Evolutionary conservation across 2,797 vertebrate genomes (phyloP), one percentile per base, ranked within the genome.

Genomic region (Oreochromis mossambicus): DNA sequence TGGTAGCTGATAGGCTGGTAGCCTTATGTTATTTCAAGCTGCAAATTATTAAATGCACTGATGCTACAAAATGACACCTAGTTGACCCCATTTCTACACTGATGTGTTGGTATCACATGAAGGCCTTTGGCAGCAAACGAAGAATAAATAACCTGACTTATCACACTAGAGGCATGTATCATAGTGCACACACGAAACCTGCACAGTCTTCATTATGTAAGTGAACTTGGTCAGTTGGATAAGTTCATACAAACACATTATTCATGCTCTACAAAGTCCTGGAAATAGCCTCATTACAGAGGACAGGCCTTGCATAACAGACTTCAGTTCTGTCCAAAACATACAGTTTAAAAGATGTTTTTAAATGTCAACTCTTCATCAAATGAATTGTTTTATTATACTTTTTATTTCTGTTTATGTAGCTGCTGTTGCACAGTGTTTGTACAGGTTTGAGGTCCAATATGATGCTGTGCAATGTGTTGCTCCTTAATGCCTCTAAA

Each of bases 161-260:
- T 80, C 21, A 41, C 5, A 21, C 78, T 19, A 7, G 51, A 82
- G 29, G 58, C 79, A 77, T 87, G 79, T 90, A 38, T 75, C 77
- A 77, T 66, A 36, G 55, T 26, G 66, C 52, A 56, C 4, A 55
- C 43, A 85, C 7, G 10, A 88, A 84, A 78, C 58, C 68, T 4
- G 34, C 79, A 70, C 55, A 79, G 79, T 77, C 79, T 61, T 19
- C 4, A 43, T 95, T 93, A 93, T 78, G 46, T 86, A 93, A 94
- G 83, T 50, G 68, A 88, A 91, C 87, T 94, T 86, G 79, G 38
- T 82, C 89, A 91, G 84, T 85, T 87, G 36, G 77, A 86, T 89
- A 87, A 77, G 84, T 92, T 91, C 80, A 89, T 61, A 66, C 75
- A 87, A 90, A 91, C 87, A 86, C 84, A 93, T 94, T 91, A 92